Conservation (phyloP, 2,888 invertebrate genomes). For the Tetragonula carbonaria region DNA sequence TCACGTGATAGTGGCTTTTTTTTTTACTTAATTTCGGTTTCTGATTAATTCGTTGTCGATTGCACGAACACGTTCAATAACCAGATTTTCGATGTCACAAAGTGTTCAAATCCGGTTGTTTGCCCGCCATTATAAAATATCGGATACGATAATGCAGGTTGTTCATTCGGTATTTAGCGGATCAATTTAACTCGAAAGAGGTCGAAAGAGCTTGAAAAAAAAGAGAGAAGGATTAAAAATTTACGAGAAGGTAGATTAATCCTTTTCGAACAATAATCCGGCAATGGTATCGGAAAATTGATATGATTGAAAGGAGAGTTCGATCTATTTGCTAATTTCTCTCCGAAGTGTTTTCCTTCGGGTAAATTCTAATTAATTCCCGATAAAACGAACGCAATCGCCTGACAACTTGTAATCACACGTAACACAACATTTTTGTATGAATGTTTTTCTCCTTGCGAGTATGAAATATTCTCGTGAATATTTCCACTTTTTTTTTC, state of each 20-base stretch:
- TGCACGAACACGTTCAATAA: not conserved
- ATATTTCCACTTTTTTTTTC: too few species aligned
- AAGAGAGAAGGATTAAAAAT: not conserved
- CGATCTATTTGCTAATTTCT: constrained; percentile 26
- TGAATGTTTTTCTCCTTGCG: not conserved
- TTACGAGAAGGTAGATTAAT: not conserved
- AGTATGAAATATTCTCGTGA: too few species aligned
- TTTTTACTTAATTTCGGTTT: constrained; percentile 18
- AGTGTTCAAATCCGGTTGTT: constrained; percentile 1
- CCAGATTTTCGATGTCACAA: constrained; percentile 9
- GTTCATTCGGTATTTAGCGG: not conserved
- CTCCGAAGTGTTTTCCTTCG: constrained; percentile 1
- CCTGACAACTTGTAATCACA: constrained; percentile 19
- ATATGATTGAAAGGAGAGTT: constrained; percentile 18
- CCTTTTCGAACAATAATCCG: not conserved
- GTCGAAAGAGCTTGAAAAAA: not conserved
- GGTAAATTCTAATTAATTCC: constrained; percentile 47
- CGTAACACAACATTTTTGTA: not conserved
- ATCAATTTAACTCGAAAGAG: not conserved
- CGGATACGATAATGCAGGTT: too few species aligned
- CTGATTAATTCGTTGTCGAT: constrained; percentile 27
- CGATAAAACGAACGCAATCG: constrained; percentile 24
- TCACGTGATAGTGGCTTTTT: not conserved
- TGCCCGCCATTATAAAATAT: not conserved
- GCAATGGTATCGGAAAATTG: constrained; percentile 16